A percentile compares a stretch with the other conserved stretches of the same genome.
Evolutionary conservation across 2,113 vertebrate genomes (phyloP).

Genomic region (Lagopus leucura): DNA sequence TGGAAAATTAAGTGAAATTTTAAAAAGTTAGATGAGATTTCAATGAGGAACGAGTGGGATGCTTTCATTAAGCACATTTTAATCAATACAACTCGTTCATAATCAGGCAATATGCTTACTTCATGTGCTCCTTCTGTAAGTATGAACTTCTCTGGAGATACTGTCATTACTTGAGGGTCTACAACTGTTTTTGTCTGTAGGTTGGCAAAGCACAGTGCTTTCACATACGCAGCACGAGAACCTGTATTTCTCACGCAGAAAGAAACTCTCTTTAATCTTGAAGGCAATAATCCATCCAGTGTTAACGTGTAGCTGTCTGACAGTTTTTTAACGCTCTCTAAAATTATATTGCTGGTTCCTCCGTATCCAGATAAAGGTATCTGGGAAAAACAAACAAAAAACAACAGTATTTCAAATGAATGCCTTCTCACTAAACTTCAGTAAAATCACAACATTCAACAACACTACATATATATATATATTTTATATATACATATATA

Average conservation of each 20-base stretch:
- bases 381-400: slow-evolving; percentile 58
- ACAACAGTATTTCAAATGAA: neutral
- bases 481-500: too few species aligned
- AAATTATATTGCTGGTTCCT: slow-evolving; percentile 90
- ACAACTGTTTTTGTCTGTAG: slow-evolving; percentile 75
- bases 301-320: slow-evolving; percentile 85
- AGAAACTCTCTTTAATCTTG: slow-evolving; percentile 79
- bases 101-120: slow-evolving; percentile 76
- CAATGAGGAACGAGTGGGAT: neutral
- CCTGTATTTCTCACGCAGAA: slow-evolving; percentile 89
- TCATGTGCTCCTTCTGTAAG: slow-evolving; percentile 89
- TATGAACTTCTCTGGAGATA: slow-evolving; percentile 93
- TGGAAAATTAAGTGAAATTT: neutral
- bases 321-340: slow-evolving; percentile 90
- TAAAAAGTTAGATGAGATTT: neutral
- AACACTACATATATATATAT: neutral
- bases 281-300: slow-evolving; percentile 73
- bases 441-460: neutral
- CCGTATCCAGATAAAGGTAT: slow-evolving; percentile 96
- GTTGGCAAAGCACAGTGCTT: slow-evolving; percentile 86
- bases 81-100: neutral
- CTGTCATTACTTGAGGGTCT: slow-evolving; percentile 80
- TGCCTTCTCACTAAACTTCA: neutral
- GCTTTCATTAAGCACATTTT: neutral
- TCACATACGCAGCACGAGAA: slow-evolving; percentile 91